Base-by-base conservation (phyloP, 2,113 vertebrate species). In the Sinosuthora webbiana region DNA sequence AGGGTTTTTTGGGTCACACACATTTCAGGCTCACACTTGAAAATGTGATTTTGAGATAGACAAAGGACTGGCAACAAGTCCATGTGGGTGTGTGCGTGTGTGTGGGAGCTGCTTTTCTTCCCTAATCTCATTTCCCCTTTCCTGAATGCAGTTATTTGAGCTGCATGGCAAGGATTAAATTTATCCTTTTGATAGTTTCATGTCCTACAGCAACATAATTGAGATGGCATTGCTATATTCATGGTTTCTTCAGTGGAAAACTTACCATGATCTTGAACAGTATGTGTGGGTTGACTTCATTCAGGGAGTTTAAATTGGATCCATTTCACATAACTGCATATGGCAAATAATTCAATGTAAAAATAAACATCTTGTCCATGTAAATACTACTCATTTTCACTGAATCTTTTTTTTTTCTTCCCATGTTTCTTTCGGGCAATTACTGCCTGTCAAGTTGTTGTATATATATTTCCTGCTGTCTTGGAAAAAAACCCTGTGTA, bases 271-370 rank as follows among this genome's bases (percentile, higher is more conserved):
- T 93, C 91, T 73, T 94, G 74, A 94, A 74, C 80, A 95, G 87
- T 67, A 50, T 71, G 84, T 94, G 81, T 96, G 87, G 82, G 87
- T 83, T 84, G 76, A 76, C 53, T 94, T 93, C 28, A 90, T 93
- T 97, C 89, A 83, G 69, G 55, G 78, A 94, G 79, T 88, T 78
- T 81, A 87, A 93, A 94, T 94, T 92, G 96, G 94, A 96, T 97
- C 79, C 30, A 86, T 97, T 96, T 96, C 94, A 93, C 37, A 33
- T 94, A 95, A 97, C 87, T 90, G 78, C 93, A 86, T 95, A 95
- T 92, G 89, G 94, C 77, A 95, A 93, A 93, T 95, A 93, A 92
- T 78, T 94, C 89, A 82, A 81, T 84, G 78, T 91, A 92, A 89
- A 94, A 95, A 97, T 94, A 95, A 92, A 95, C 79, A 95, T 92